Percentiles rank a stretch among this genome's conserved stretches.
Conservation (phyloP, 2,888 invertebrate genomes). For the Sarcophaga caerulescens region DNA sequence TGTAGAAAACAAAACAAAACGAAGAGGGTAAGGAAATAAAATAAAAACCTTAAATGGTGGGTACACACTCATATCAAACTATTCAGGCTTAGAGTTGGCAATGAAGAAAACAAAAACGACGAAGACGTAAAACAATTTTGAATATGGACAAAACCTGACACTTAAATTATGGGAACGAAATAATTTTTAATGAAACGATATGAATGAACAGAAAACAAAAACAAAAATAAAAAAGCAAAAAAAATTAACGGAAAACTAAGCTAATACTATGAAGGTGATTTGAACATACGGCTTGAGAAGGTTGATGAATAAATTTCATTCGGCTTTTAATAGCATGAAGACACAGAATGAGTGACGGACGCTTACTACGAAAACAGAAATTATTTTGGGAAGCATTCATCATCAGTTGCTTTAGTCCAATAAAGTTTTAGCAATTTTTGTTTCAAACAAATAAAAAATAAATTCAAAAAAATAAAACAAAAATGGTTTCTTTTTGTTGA, state of each 20-base stretch:
- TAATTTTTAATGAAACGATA: conserved; percentile 67
- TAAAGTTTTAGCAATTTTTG: background rate
- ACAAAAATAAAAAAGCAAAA: conserved; percentile 5
- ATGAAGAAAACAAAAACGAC: background rate
- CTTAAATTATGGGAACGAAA: conserved; percentile 81
- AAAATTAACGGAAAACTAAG: conserved; percentile 66
- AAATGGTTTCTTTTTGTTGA: conserved; percentile 15
- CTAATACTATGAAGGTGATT: background rate
- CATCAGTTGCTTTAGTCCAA: conserved; percentile 19
- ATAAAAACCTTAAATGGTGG: conserved; percentile 56
- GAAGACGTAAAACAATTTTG: conserved; percentile 73
- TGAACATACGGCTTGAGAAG: conserved; percentile 62
- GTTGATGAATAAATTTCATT: conserved; percentile 53
- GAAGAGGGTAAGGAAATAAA: conserved; percentile 50
- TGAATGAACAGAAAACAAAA: conserved; percentile 30
- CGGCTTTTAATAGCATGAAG: background rate
- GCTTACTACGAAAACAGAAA: conserved; percentile 11
- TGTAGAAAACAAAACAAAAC: conserved; percentile 31
- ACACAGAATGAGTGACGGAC: conserved; percentile 13
- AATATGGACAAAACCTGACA: conserved; percentile 81
- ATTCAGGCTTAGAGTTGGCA: background rate
- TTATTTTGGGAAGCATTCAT: conserved; percentile 43
- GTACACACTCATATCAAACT: conserved; percentile 22
- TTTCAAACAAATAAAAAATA: background rate
- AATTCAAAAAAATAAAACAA: background rate